Base-by-base conservation (phyloP, 2,113 vertebrate species). In the Tinamus guttatus region DNA sequence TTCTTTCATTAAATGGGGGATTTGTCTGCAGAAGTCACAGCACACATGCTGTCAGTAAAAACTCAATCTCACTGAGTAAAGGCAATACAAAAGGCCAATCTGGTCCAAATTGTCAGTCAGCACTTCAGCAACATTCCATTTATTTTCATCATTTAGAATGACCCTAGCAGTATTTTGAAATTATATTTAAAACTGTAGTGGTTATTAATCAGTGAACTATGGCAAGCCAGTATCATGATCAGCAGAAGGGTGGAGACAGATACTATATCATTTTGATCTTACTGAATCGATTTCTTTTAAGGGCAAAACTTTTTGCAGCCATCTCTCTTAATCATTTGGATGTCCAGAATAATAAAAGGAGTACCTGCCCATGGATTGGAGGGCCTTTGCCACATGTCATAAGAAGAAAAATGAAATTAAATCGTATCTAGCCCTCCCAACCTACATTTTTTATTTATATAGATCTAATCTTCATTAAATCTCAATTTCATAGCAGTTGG, bases 61-160 rank as follows among this genome's bases (percentile, higher is more conserved):
- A 79, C 78, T 79, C 25, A 43, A 4, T 78, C 36, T 56, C 85
- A 43, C 36, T 89, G 69, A 93, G 32, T 1, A 0, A 56, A 49
- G 54, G 21, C 19, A 40, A 52, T 30, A 62, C 38, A 73, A 79
- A 75, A 84, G 18, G 30, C 21, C 52, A 86, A 47, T 32, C 17
- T 34, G 67, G 22, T 62, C 62, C 59, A 65, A 76, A 69, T 71
- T 81, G 52, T 34, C 85, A 85, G 52, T 65, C 52, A 81, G 49
- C 47, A 65, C 43, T 89, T 87, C 58, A 81, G 47, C 49, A 86
- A 65, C 17, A 13, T 81, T 78, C 41, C 59, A 58, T 60, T 79
- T 81, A 92, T 78, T 81, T 87, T 84, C 69, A 79, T 87, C 13
- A 81, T 87, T 81, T 68, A 65, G 25, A 90, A 75, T 73, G 43